Evolutionary conservation across 2,888 invertebrate genomes (phyloP).

Genomic region (Flexamia atlantica): DNA sequence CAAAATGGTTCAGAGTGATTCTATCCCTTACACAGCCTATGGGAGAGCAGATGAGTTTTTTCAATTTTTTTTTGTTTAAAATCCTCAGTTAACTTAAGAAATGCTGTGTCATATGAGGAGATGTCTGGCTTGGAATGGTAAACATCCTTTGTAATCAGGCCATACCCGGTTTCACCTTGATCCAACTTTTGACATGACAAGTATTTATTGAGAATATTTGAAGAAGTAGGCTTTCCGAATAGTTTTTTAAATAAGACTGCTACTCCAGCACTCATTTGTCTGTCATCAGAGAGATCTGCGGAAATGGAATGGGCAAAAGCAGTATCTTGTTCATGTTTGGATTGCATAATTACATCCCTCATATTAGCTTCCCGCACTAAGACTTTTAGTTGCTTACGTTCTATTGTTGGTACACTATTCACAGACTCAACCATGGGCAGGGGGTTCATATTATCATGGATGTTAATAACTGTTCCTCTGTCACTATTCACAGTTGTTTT

Average conservation of each 20-base stretch:
- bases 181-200: background rate
- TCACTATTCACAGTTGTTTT: too few species aligned
- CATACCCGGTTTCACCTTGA: background rate
- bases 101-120: background rate
- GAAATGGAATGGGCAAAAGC: slow-evolving; percentile 1
- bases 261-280: background rate
- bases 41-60: background rate
- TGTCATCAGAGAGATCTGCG: background rate
- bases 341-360: background rate
- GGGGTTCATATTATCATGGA: too few species aligned
- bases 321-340: background rate
- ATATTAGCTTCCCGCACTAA: background rate
- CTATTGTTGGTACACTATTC: too few species aligned
- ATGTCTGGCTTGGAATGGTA: background rate
- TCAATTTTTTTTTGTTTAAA: background rate
- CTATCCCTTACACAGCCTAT: background rate
- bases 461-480: too few species aligned
- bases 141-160: background rate
- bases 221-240: background rate
- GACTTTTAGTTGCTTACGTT: too few species aligned
- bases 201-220: background rate
- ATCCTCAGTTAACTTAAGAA: background rate
- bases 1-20: background rate
- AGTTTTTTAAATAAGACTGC: background rate
- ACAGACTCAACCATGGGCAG: too few species aligned